Conservation (phyloP, 2,113 vertebrate species). For the chimpanzee (Pan troglodytes) region DNA sequence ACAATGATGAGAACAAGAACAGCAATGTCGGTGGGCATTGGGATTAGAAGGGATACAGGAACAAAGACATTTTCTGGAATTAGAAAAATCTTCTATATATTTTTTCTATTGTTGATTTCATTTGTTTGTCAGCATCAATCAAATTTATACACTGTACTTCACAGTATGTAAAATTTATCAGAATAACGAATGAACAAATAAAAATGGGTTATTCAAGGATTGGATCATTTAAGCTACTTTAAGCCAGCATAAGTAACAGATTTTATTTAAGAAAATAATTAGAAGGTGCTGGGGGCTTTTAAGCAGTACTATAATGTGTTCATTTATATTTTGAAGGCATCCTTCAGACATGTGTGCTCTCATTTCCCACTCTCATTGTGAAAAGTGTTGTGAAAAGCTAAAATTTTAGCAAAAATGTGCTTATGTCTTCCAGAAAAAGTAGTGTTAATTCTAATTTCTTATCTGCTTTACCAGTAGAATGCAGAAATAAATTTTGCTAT, state of each 20-base stretch:
- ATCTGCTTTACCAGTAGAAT: neutral
- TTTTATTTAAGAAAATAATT: neutral
- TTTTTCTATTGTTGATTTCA: neutral
- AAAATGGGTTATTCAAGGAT: neutral
- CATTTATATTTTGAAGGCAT: neutral
- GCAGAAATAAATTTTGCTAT: neutral
- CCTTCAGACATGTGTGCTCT: neutral
- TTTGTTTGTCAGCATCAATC: neutral
- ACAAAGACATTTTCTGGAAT: neutral
- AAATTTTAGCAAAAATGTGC: neutral
- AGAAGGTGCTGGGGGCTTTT: neutral
- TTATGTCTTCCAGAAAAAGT: neutral
- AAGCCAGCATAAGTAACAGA: neutral
- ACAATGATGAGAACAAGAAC: neutral
- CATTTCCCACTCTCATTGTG: neutral
- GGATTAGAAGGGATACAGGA: neutral
- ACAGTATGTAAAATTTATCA: neutral
- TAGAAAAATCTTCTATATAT: neutral
- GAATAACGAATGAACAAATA: neutral
- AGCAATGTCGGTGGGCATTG: neutral
- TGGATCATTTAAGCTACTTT: neutral
- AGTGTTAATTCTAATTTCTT: neutral
- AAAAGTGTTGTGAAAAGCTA: neutral
- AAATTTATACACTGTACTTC: neutral
- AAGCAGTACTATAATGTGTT: neutral